Evolutionary conservation across 2,888 invertebrate species (phyloP).

Genomic region (Rhabditoides inermis): DNA sequence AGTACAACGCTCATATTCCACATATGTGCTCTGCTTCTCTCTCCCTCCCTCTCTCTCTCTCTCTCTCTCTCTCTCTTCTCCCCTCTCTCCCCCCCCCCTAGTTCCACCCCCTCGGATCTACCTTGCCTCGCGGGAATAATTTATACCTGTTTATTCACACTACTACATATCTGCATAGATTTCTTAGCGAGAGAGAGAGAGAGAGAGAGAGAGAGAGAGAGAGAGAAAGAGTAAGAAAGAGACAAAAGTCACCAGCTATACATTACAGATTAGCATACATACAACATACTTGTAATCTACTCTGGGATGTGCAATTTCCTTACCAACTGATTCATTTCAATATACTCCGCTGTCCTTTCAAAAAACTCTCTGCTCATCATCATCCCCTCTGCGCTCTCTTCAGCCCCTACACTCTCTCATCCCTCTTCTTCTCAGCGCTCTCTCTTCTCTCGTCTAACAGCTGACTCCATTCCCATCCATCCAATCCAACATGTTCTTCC

Average conservation of each 20-base stretch:
- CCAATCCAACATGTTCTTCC: too few species aligned
- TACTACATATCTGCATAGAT: too few species aligned
- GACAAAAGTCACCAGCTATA: not conserved
- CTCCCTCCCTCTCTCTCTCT: slow-evolving; percentile 8
- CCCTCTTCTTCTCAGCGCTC: not conserved
- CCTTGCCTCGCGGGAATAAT: too few species aligned
- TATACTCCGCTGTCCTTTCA: not conserved
- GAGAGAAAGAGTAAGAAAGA: not conserved
- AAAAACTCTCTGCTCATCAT: not conserved
- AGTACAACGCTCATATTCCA: too few species aligned
- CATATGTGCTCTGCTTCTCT: slow-evolving; percentile 12
- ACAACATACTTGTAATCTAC: too few species aligned
- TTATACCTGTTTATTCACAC: too few species aligned
- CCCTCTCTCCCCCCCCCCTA: slow-evolving; percentile 14
- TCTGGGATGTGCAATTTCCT: too few species aligned
- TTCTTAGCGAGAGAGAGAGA: not conserved
- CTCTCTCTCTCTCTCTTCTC: slow-evolving; percentile 10
- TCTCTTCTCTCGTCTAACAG: not conserved
- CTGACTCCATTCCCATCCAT: too few species aligned
- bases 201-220: not conserved
- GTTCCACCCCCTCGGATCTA: too few species aligned
- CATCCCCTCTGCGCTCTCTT: not conserved
- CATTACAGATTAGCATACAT: not conserved
- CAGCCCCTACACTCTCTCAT: not conserved
- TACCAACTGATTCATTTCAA: too few species aligned